phyloP scores from a whole-genome alignment of 2,113 vertebrate species.

The Sardina pilchardus region DNA sequence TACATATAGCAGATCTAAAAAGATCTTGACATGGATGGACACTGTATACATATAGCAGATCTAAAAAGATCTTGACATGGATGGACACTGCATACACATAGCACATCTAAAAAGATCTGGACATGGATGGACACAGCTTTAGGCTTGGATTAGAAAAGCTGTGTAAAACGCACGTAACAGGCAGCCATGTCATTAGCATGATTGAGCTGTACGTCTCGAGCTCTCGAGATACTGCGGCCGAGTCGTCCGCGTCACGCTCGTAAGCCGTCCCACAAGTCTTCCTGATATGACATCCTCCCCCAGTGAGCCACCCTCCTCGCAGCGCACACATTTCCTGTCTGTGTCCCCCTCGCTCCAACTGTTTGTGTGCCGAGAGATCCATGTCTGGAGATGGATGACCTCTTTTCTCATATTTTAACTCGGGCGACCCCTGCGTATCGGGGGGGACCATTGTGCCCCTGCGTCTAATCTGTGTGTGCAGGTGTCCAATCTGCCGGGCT shows the following conservation, averaged over 20 bases:
- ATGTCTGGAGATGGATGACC: constrained; percentile 55
- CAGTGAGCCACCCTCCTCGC: neutral
- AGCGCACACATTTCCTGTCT: neutral
- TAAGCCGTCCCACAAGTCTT: neutral
- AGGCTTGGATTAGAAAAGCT: neutral
- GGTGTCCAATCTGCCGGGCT: constrained; percentile 90
- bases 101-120: neutral
- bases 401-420: constrained; percentile 63
- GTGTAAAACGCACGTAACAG: neutral
- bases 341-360: neutral
- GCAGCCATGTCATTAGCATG: neutral
- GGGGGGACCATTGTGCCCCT: constrained; percentile 81
- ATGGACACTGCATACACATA: too few species aligned
- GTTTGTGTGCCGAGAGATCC: constrained; percentile 25
- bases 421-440: constrained; percentile 72
- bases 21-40: too few species aligned
- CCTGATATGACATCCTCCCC: neutral
- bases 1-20: too few species aligned
- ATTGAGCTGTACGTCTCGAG: neutral
- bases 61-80: too few species aligned
- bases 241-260: neutral
- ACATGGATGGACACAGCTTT: neutral
- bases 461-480: constrained; percentile 95
- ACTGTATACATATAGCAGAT: too few species aligned
- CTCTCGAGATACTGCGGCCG: neutral